Evolutionary conservation across 2,113 vertebrate genomes (phyloP).

Genomic region (Pseudonaja textilis): DNA sequence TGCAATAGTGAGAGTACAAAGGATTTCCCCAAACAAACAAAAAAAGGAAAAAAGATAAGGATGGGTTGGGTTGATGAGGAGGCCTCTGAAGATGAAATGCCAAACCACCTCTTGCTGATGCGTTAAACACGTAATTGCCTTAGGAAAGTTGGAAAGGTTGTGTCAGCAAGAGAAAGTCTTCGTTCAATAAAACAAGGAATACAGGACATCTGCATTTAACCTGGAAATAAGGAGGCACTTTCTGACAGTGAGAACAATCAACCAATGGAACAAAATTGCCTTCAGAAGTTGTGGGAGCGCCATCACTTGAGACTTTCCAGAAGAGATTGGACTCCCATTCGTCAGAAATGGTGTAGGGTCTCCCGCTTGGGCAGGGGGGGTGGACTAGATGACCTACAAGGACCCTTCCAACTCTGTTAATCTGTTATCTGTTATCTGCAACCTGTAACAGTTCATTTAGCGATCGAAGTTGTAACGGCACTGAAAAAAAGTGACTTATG

Average conservation of each 20-base stretch:
- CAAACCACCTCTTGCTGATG: neutral
- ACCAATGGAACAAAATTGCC: too few relatives aligned
- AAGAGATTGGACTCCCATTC: too few relatives aligned
- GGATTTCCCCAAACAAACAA: neutral
- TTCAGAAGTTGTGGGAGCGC: too few relatives aligned
- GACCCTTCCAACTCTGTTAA: too few relatives aligned
- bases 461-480: neutral
- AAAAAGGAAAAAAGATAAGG: neutral
- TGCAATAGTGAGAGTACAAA: neutral
- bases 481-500: neutral
- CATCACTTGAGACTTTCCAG: too few relatives aligned
- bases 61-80: neutral
- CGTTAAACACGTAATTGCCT: neutral
- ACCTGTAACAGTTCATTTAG: neutral
- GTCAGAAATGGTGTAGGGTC: too few relatives aligned
- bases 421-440: too few relatives aligned
- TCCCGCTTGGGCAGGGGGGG: too few relatives aligned
- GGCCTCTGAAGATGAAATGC: neutral
- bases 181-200: neutral
- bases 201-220: neutral
- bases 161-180: neutral
- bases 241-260: too few relatives aligned
- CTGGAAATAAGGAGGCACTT: too few relatives aligned
- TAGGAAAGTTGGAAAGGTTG: neutral
- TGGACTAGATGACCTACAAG: too few relatives aligned